Base-by-base conservation (phyloP, 2,888 invertebrate genomes). In the Hemithea aestivaria region DNA sequence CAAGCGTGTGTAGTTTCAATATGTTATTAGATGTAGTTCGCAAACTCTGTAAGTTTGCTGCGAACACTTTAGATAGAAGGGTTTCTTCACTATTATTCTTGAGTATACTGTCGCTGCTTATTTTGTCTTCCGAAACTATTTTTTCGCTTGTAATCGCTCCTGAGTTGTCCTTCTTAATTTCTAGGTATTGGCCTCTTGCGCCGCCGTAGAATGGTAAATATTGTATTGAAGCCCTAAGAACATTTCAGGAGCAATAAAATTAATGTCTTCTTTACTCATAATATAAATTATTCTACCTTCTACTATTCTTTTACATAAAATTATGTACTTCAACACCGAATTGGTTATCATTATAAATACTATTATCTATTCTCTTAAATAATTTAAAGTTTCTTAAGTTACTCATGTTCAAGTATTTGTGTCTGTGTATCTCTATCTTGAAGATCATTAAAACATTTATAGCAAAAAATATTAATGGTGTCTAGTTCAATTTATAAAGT, bases 161-260 rank as follows among this genome's bases (percentile, higher is more conserved):
- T 51, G 87, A 74, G 4, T 74, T 72, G 34, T 87, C 83, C 71
- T 88, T 89, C 32, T 81, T 87, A 33, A 91, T 80, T 87, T 89
- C 89, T 54, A 92, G 72, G 35, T 90, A 89, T 69, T 93, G 91
- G 0, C 93, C 93, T 60, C 90, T 91, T 1, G 89, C 91, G 20
- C 93, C 93, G 1, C 94, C 93, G 61, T 93, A 93, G 71, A 91
- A 93, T 7, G 92, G 91, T 24, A 92, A 62, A 35, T 81, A 87
- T 52, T 78, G 75, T 32, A 73, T 63, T 27, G 75, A 61, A 41
- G 58, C 67, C 45, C 83, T 83, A 65, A 25, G 45, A 39, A 49
- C 40, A 42, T 34, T 10, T 11, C 38, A 22, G 21, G 9, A 26
- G n/a, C n/a, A n/a, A n/a, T n/a, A n/a, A n/a, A n/a, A n/a, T n/a